These are phyloP conservation scores for Serranus cabrilla DNA, from an alignment of 2,797 vertebrate species.

Conservation along the genomic window DNA sequence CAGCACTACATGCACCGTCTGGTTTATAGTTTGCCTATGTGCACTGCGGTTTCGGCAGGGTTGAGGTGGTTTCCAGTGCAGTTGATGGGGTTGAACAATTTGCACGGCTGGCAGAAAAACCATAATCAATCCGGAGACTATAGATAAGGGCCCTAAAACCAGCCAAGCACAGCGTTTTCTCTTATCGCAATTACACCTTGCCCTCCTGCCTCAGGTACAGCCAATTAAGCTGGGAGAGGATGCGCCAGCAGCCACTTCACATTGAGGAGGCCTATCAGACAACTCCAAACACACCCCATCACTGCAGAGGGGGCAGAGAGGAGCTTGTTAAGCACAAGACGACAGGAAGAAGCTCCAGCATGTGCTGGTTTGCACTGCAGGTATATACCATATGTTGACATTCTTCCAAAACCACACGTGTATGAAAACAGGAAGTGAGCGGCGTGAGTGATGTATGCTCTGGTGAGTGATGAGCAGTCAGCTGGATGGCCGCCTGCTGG, in stretches of 20 bases:
- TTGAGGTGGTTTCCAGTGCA: conserved; percentile 69
- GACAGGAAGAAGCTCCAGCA: conserved; percentile 18
- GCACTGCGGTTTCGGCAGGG: conserved; percentile 49
- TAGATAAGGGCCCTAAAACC: conserved; percentile 85
- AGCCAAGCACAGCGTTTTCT: conserved; percentile 81
- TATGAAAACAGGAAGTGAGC: conserved; percentile 11
- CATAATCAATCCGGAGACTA: conserved; percentile 87
- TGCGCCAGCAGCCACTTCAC: conserved; percentile 64
- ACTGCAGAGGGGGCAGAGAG: conserved; percentile 34
- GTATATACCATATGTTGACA: conserved; percentile 1
- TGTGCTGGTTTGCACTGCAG: conserved; percentile 9
- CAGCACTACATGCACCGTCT: conserved; percentile 31
- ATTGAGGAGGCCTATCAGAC: conserved; percentile 65
- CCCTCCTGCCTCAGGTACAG: conserved; percentile 81
- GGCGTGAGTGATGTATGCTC: not conserved
- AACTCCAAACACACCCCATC: conserved; percentile 49
- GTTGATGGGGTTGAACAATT: conserved; percentile 83
- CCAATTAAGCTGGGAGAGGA: conserved; percentile 81
- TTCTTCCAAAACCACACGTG: conserved; percentile 12
- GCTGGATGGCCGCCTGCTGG: conserved; percentile 32
- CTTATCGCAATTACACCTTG: conserved; percentile 84
- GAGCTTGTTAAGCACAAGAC: conserved; percentile 47
- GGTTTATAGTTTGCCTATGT: conserved; percentile 35
- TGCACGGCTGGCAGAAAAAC: conserved; percentile 83
- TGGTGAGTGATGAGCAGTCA: conserved; percentile 18